Conservation (phyloP, 2,113 vertebrate genomes). For the Thryonomys swinderianus region DNA sequence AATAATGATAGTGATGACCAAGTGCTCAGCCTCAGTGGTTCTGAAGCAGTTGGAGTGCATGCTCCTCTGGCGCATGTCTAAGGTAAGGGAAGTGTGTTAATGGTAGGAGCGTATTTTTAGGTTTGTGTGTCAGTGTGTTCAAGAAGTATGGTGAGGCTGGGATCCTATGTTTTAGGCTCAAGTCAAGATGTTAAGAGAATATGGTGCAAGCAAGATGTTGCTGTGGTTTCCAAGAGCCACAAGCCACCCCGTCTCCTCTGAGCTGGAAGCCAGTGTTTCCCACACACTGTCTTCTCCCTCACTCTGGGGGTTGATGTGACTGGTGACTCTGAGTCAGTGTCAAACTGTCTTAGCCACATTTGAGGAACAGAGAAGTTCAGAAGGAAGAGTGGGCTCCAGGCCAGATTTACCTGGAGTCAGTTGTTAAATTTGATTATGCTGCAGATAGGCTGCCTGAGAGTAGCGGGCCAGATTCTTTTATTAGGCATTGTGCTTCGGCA, state of each 20-base stretch:
- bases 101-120: not conserved
- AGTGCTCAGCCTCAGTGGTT: not conserved
- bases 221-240: not conserved
- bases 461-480: not conserved
- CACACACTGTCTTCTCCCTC: not conserved
- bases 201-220: not conserved
- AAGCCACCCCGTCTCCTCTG: not conserved
- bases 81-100: not conserved
- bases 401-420: no score
- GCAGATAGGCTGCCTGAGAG: no score
- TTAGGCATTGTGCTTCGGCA: not conserved
- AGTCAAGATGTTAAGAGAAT: not conserved
- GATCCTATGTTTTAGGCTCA: not conserved
- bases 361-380: not conserved
- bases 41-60: not conserved
- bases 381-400: not conserved
- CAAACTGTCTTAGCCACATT: not conserved
- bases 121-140: not conserved
- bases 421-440: not conserved
- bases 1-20: not conserved
- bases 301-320: not conserved
- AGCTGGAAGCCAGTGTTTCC: not conserved
- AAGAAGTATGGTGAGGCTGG: not conserved
- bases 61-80: not conserved
- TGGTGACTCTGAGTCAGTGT: not conserved